A percentile compares a stretch with the other conserved stretches of the same genome.
phyloP scores from a whole-genome alignment of 1,140 invertebrate species.

The Cheumatopsyche charites region DNA sequence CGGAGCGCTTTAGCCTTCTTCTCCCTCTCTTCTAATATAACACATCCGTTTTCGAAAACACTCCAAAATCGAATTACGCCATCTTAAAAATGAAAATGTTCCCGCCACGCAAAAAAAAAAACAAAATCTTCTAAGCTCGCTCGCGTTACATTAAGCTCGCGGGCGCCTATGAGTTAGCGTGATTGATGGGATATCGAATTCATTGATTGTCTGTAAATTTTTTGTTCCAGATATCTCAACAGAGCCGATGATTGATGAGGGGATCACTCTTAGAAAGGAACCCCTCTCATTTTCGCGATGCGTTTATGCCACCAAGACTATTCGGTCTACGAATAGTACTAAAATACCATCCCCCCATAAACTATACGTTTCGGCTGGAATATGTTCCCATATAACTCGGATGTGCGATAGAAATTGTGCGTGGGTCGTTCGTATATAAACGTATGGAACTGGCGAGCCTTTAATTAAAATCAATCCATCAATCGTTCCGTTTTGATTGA shows the following conservation, averaged over 20 bases:
- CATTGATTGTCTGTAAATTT: conserved; percentile 39
- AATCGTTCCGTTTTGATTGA: conserved; percentile 26
- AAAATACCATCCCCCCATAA: not conserved
- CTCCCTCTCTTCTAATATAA: no score
- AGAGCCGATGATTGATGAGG: conserved; percentile 38
- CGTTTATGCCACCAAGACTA: not conserved
- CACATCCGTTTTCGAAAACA: no score
- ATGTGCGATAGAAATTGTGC: no score
- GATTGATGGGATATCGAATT: conserved; percentile 35
- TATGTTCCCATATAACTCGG: no score
- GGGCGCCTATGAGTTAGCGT: conserved; percentile 24
- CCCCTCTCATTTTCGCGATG: conserved; percentile 1
- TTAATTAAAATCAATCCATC: conserved; percentile 28
- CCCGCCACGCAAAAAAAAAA: no score
- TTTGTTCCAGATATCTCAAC: conserved; percentile 32
- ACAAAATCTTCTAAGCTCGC: no score
- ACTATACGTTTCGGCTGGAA: not conserved
- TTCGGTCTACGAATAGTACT: not conserved
- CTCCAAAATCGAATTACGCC: no score
- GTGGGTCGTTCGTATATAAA: no score
- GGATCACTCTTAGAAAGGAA: conserved; percentile 21
- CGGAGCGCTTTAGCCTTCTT: no score
- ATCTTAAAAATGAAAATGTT: no score
- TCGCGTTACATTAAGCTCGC: no score
- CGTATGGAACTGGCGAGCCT: not conserved